Conservation (phyloP, 35 echinoderm and acorn worm genomes). For the Diadema setosum region DNA sequence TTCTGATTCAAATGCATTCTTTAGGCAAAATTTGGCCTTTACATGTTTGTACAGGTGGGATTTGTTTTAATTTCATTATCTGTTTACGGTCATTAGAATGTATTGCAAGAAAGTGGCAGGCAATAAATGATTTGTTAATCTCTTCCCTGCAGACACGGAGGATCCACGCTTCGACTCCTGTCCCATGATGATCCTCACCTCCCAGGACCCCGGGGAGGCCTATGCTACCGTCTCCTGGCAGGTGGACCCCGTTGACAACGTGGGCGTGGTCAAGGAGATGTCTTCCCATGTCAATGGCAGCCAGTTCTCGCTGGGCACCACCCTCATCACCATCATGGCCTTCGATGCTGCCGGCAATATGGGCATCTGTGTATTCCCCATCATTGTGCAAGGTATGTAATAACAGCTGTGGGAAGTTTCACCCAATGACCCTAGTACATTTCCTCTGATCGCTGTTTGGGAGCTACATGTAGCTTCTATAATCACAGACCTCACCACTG, state of each 20-base stretch:
- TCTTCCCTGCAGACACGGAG: not conserved
- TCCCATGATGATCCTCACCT: not conserved
- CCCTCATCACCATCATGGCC: not conserved
- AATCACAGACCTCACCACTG: too few species aligned
- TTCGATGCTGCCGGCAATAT: constrained; percentile 33
- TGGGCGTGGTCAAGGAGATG: not conserved
- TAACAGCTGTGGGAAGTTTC: too few species aligned
- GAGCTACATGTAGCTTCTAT: too few species aligned
- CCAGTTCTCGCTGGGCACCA: constrained; percentile 7
- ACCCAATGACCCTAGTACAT: too few species aligned
- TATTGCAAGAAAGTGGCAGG: too few species aligned
- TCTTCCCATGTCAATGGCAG: not conserved
- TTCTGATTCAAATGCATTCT: too few species aligned
- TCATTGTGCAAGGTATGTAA: constrained; percentile 17
- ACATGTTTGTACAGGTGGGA: too few species aligned
- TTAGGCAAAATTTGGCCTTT: too few species aligned
- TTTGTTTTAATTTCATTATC: too few species aligned
- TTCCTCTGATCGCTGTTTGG: too few species aligned
- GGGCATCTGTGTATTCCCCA: not conserved
- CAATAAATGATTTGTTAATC: too few species aligned
- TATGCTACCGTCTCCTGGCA: not conserved
- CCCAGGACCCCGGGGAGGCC: not conserved
- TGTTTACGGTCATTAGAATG: too few species aligned
- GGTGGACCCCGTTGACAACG: not conserved
- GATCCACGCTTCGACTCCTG: not conserved